Base-by-base conservation (phyloP, 2,888 invertebrate species). In the Drosophila quinaria region DNA sequence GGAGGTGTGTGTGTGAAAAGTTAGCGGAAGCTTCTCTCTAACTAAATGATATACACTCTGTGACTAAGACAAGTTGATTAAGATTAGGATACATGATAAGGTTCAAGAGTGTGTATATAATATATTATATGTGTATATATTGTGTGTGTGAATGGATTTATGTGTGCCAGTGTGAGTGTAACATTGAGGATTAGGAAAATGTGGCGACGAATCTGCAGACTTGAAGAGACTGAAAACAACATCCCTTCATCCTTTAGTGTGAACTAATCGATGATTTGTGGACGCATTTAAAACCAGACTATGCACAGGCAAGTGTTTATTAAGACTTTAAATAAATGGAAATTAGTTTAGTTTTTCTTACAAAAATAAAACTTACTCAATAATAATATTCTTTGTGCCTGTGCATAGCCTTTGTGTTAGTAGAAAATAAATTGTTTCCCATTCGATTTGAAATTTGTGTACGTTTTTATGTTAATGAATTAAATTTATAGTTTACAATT, bases 321-420 rank as follows among this genome's bases (percentile, higher is more conserved):
- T 8, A 29, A 2, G 19, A 19, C 22, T 22, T 22, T 22, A 22
- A 22, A 22, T n/a, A 37, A 5, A 37, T 37, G 35, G 17, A 11
- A 10, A 11, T 35, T 35, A 41, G 15, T 35, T 13, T 13, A 35
- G 4, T 6, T 37, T n/a, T n/a, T 4, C n/a, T n/a, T 37, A 39
- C 39, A 8, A 15, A 39, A 39, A 9, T 15, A 15, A 39, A 39
- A 19, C 1, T 10, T 1, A 19, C 4, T 19, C 1, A 19, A 19
- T 19, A 2, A 19, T 19, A 13, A 13, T 22, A 42, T 5, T 15
- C 2, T 2, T 25, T 19, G 1, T 4, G 6, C n/a, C 52, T 58
- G 61, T 70, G 77, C 77, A 70, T 70, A 70, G 61, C 35, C 44
- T 13, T 44, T 49, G 9, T 58, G 78, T 78, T 75, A 65, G 73